Percentiles rank a stretch among this genome's conserved stretches.
These are phyloP conservation scores for Adoxophyes honmai DNA, from an alignment of 1,140 invertebrate genomes.

Conservation along the genomic window DNA sequence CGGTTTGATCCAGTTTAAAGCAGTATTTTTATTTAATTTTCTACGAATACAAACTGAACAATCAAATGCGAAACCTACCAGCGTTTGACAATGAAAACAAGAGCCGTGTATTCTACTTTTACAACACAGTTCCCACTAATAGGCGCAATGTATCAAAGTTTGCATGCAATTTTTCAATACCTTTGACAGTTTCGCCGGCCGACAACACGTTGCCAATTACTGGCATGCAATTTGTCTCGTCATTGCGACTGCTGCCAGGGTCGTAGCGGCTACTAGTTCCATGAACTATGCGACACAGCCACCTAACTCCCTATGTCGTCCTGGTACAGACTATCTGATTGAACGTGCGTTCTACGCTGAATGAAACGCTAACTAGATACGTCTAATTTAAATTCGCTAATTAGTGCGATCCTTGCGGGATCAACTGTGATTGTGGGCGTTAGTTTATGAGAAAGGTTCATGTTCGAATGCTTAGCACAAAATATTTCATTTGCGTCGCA, in stretches of 20 bases:
- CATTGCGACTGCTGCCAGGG: constrained; percentile 15
- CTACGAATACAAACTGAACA: no score
- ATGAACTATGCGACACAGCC: not conserved
- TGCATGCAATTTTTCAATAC: constrained; percentile 14
- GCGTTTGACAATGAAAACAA: no score
- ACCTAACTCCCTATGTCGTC: not conserved
- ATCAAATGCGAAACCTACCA: no score
- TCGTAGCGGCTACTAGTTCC: not conserved
- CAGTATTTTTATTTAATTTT: no score
- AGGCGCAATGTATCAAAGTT: constrained; percentile 6
- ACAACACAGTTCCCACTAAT: not conserved
- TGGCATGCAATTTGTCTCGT: constrained; percentile 28
- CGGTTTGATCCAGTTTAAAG: no score
- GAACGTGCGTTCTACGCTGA: constrained; percentile 12
- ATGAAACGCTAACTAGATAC: constrained; percentile 2
- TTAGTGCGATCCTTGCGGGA: constrained; percentile 2
- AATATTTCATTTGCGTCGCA: no score
- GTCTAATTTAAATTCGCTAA: constrained; percentile 13
- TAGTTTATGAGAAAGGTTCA: no score
- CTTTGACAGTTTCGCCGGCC: constrained; percentile 19
- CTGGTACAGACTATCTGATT: constrained; percentile 5
- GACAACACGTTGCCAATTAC: constrained; percentile 30
- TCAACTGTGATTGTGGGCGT: not conserved
- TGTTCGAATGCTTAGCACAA: no score
- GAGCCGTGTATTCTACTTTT: no score